These are phyloP conservation scores for Tryphoninae sp. DNA, from an alignment of 2,888 invertebrate species.

Conservation along the genomic window DNA sequence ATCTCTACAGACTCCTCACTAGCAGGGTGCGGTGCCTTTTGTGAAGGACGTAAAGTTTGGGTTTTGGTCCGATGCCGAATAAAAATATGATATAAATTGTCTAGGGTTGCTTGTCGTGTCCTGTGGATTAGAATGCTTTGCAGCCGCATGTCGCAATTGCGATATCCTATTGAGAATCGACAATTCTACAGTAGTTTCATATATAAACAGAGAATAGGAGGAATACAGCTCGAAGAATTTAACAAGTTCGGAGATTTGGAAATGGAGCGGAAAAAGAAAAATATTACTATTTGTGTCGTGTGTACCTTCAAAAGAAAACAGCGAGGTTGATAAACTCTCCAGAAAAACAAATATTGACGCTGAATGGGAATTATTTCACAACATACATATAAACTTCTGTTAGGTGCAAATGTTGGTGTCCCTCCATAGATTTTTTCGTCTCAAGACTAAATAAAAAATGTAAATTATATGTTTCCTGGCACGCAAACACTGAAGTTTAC, in stretches of 20 bases:
- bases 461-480: conserved; percentile 68
- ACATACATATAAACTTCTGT: no score
- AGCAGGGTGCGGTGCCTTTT: neutral
- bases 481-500: conserved; percentile 64
- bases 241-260: conserved; percentile 49
- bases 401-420: no score
- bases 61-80: conserved; percentile 19
- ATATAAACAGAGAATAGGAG: conserved; percentile 52
- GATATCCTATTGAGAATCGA: conserved; percentile 48
- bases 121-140: conserved; percentile 27
- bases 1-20: no score
- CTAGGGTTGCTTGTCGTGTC: conserved; percentile 13
- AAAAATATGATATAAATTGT: conserved; percentile 41
- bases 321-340: no score
- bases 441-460: conserved; percentile 69
- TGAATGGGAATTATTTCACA: conserved; percentile 2
- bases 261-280: conserved; percentile 39
- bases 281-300: conserved; percentile 67
- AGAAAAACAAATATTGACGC: neutral
- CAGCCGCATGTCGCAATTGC: conserved; percentile 28
- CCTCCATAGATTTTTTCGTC: conserved; percentile 71
- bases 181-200: conserved; percentile 45
- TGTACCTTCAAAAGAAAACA: neutral
- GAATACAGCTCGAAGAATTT: conserved; percentile 25
- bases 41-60: conserved; percentile 31